Evolutionary conservation across 2,888 invertebrate species (phyloP).

Genomic region (Leucania comma): DNA sequence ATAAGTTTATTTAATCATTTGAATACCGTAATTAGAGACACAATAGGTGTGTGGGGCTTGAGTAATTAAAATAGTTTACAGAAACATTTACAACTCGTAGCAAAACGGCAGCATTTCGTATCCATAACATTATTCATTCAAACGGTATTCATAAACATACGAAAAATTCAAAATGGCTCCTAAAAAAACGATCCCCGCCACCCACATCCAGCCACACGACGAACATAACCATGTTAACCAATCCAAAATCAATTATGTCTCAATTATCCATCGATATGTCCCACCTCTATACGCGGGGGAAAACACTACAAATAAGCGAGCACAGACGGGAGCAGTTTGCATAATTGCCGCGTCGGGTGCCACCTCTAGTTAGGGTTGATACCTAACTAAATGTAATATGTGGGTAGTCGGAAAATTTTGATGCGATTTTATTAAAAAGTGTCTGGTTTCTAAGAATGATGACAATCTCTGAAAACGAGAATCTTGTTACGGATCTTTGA

Average conservation of each 20-base stretch:
- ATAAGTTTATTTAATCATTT: too few species aligned
- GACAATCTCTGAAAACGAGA: background rate
- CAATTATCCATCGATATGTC: slow-evolving; percentile 62
- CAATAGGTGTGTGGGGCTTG: too few species aligned
- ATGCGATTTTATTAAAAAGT: slow-evolving; percentile 11
- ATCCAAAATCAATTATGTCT: slow-evolving; percentile 63
- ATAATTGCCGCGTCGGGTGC: slow-evolving; percentile 77
- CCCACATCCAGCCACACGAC: slow-evolving; percentile 24
- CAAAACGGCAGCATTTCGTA: background rate
- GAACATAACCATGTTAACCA: slow-evolving; percentile 37
- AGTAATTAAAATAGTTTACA: too few species aligned
- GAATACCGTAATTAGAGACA: too few species aligned
- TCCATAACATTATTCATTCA: background rate
- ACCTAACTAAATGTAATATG: slow-evolving; percentile 23
- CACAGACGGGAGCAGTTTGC: slow-evolving; percentile 78
- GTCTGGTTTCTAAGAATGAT: background rate
- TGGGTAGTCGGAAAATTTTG: slow-evolving; percentile 33
- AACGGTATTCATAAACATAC: background rate
- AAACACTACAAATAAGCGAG: slow-evolving; percentile 79
- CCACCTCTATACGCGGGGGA: slow-evolving; percentile 69
- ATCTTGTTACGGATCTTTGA: background rate
- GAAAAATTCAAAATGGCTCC: background rate
- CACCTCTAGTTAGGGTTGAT: slow-evolving; percentile 63
- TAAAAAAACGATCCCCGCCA: background rate
- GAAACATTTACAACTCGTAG: background rate